Base-by-base conservation (phyloP, 2,113 vertebrate genomes). In the Camelus dromedarius region DNA sequence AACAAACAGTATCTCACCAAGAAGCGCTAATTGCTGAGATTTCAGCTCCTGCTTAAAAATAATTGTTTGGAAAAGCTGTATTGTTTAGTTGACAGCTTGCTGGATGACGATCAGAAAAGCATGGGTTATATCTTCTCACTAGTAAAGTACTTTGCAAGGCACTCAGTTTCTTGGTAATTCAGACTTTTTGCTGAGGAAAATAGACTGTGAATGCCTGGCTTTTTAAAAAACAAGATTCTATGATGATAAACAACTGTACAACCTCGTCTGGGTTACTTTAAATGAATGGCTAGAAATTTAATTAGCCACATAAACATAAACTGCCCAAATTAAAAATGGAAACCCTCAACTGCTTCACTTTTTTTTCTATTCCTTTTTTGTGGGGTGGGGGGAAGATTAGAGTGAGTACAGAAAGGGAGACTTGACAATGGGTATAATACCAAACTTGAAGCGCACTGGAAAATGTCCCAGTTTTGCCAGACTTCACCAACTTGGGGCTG, bases 101-200 rank as follows among this genome's bases (percentile, higher is more conserved):
- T 88, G 26, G 30, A 64, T 89, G 72, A 87, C 42, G 62, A 60
- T 84, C 46, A 77, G 88, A 62, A 91, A 79, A 90, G 79, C 8
- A 11, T 75, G 83, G 18, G 26, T 92, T 93, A 76, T 46, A 16
- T 95, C 60, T 84, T 80, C 73, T 95, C 52, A 54, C 76, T 90
- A 66, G 72, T 82, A 87, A 96, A 97, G 42, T 86, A 91, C 50
- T 64, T 96, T 66, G 28, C 42, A 93, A 94, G 42, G 19, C 32
- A 73, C 24, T 89, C 8, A n/a, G 66, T 42, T 92, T 96, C 60
- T 85, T 86, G 26, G 20, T 62, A 72, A 82, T 89, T 86, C 62
- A 79, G 26, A 86, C 69, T 92, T 30, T 89, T 96, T 81, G 18
- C n/a, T 79, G 24, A 82, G 10, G 56, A 66, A 86, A 93, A 48